Percentiles rank a stretch among this genome's conserved stretches.
Evolutionary conservation across 1,140 invertebrate genomes (phyloP).

Genomic region (Laodelphax striatellus): DNA sequence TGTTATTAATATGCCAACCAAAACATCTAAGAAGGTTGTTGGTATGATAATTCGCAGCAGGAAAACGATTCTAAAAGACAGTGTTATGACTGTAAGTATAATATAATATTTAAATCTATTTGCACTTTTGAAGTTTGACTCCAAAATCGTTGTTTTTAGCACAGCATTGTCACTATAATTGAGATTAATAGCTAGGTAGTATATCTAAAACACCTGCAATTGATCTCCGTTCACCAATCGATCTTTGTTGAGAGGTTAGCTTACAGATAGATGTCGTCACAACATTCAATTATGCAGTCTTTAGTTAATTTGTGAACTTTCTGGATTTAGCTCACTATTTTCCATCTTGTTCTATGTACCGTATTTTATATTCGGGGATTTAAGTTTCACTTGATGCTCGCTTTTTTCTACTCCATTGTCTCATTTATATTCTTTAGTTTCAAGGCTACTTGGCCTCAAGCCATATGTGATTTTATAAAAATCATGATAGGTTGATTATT

Average conservation of each 20-base stretch:
- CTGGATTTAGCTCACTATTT: too few relatives aligned
- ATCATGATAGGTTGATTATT: too few relatives aligned
- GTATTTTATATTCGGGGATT: too few relatives aligned
- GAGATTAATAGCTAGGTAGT: too few relatives aligned
- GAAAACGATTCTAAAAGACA: conserved; percentile 59
- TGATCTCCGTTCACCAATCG: not conserved
- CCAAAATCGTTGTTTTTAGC: too few relatives aligned
- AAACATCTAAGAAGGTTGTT: conserved; percentile 44
- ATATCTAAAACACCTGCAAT: not conserved
- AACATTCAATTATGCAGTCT: not conserved
- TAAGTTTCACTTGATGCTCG: too few relatives aligned
- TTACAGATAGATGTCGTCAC: not conserved
- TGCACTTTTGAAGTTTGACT: not conserved
- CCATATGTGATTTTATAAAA: too few relatives aligned
- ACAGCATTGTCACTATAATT: not conserved
- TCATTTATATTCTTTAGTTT: too few relatives aligned
- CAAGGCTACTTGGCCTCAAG: too few relatives aligned
- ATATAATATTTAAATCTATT: not conserved
- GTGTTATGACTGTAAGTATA: conserved; percentile 53
- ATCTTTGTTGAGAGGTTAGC: not conserved
- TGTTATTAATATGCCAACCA: conserved; percentile 38
- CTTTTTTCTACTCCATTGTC: too few relatives aligned
- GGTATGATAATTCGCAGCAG: conserved; percentile 59
- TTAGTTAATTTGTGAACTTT: too few relatives aligned
- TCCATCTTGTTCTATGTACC: too few relatives aligned